Percentiles rank a stretch among this genome's conserved stretches.
phyloP scores from a whole-genome alignment of 2,113 vertebrate genomes.

The Rhea pennata region DNA sequence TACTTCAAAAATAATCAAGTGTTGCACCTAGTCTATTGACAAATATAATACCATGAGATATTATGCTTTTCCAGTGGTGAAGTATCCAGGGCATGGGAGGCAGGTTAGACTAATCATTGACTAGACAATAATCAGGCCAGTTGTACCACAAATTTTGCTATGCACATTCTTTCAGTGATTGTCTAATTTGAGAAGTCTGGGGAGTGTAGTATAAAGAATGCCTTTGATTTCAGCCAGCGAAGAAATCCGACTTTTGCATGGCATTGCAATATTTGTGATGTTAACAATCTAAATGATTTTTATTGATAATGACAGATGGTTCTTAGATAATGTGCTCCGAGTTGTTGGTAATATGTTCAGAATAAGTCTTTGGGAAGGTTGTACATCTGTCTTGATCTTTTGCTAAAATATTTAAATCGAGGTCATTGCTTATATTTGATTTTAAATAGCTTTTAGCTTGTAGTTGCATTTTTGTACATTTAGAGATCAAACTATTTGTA shows the following conservation, averaged over 20 bases:
- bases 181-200: slow-evolving; percentile 15
- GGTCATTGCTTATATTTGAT: slow-evolving; percentile 44
- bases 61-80: background rate
- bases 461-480: slow-evolving; percentile 23
- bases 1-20: background rate
- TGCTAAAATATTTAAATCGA: slow-evolving; percentile 37
- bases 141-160: background rate
- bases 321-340: slow-evolving; percentile 57
- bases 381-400: slow-evolving; percentile 58
- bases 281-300: slow-evolving; percentile 53
- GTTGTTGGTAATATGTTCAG: background rate
- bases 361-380: slow-evolving; percentile 55
- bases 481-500: slow-evolving; percentile 46
- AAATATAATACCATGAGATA: background rate
- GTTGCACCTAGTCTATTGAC: background rate
- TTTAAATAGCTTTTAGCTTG: slow-evolving; percentile 47
- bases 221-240: slow-evolving; percentile 46
- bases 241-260: slow-evolving; percentile 20
- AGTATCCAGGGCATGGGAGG: background rate
- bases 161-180: background rate
- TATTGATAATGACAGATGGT: slow-evolving; percentile 48
- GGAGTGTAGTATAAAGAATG: background rate
- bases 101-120: background rate
- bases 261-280: slow-evolving; percentile 29
- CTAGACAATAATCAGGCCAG: background rate